Base-by-base conservation (phyloP, 2,797 vertebrate species). In the Lerista edwardsae region DNA sequence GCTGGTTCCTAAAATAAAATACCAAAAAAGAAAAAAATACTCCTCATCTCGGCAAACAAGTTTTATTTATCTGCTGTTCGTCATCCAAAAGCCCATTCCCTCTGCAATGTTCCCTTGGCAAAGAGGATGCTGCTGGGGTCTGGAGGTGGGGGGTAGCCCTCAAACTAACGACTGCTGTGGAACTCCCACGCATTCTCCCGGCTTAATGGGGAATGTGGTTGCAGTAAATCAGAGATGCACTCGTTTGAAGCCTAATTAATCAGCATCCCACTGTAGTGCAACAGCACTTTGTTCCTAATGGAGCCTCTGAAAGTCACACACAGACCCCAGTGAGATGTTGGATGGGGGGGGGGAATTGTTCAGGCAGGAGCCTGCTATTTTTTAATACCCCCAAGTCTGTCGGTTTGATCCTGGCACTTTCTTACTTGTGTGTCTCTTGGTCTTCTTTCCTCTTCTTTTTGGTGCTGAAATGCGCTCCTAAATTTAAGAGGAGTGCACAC, bases 201-300 rank as follows among this genome's bases (percentile, higher is more conserved):
- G 64, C 34, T 69, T 80, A 84, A 87, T 80, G 76, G 71, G 62
- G 31, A 79, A 68, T 17, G 51, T 72, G 78, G 72, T 55, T 87
- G 67, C 67, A 72, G 67, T 78, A 84, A 84, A 73, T 81, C 86
- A 72, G 78, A 77, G 73, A 67, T 15, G 27, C 67, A 39, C 67
- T 73, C 64, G 44, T 77, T 64, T 47, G 57, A 62, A 84, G 78
- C 44, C 44, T 57, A 80, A 76, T 77, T 73, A 87, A 87, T 67
- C 82, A 73, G 73, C 44, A 65, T 84, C 79, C 73, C 17, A 59
- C 34, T 84, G 78, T n/a, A n/a, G 27, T 12, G 31, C 71, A 81
- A 81, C 74, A 76, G 39, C 47, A 12, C 73, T 72, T 76, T 39
- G 6, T 31, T 41, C 74, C 59, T 73, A 65, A 64, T 82, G 57